Base-by-base conservation (phyloP, 2,113 vertebrate species). In the Ptilonorhynchus violaceus region DNA sequence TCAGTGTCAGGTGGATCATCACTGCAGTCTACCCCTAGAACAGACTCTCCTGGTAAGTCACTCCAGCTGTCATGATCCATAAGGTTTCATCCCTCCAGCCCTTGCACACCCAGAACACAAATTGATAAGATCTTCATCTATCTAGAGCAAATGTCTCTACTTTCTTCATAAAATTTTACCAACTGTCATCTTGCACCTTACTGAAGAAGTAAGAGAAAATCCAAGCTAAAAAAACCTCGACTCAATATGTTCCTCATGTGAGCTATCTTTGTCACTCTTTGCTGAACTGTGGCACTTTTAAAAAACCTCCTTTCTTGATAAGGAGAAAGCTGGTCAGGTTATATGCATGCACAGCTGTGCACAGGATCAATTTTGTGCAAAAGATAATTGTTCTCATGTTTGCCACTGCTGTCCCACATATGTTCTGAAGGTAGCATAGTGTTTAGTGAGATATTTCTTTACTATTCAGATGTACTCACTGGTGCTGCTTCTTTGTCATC, bases 201-300 rank as follows among this genome's bases (percentile, higher is more conserved):
- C 9, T 8, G 13, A 53, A 41, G 13, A 62, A 24, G 8, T 35
- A 44, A 21, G 28, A 62, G 15, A 59, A 77, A 5, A 78, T 1
- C 5, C 18, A 78, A 50, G 53, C 4, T 22, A 83, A 50, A 17
- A 31, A 13, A 21, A 10, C 1, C 1, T 0, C 0, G 3, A 21
- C 37, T 33, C 0, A 50, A 30, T 52, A 22, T 52, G 7, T 5
- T 67, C 3, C 9, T 84, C 2, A 10, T 21, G 13, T 73, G 23
- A 64, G 5, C 28, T 62, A 3, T 22, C n/a, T 53, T 72, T 80
- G 3, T 15, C 8, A 33, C 13, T 77, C 24, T 6, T 30, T 63
- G 14, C 16, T 91, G 59, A 85, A 50, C 6, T 35, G 11, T 59
- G 21, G 9, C 31, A 33, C 35, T 52, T 70, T 47, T 17, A 12